Evolutionary conservation across 2,797 vertebrate species (phyloP), one percentile per base, ranked within the genome.

Genomic region (Cercopithecus diana): DNA sequence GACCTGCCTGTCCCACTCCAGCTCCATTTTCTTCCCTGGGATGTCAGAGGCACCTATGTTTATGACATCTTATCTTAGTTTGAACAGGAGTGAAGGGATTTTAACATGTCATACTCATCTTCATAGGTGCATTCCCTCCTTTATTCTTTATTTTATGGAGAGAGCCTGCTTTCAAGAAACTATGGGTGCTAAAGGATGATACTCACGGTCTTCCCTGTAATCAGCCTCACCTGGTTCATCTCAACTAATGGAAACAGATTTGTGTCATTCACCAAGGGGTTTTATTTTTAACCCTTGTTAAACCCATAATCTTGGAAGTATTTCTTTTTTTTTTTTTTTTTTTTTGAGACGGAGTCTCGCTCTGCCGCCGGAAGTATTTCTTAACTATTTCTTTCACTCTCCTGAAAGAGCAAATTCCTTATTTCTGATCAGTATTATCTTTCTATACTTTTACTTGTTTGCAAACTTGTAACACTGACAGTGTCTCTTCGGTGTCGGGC

Each of bases 341-440:
- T 45, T 45, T 45, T 45, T 43, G 43, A 45, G 43, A 11, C 43
- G 9, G 43, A 45, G 43, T 45, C 43, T 45, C 43, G 10, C 43
- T 45, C 10, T 92, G 41, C 41, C 7, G 41, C 41, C 41, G 14
- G 45, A 72, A 87, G 30, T 85, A 43, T 75, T 75, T 80, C 70
- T 92, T 91, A 39, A 73, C 61, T 92, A 24, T 86, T 64, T 57
- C 20, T 82, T 81, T 67, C n/a, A 52, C 26, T 89, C 61, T 96
- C 76, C 61, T 83, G 77, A 83, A 75, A 93, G 9, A 92, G 48
- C 20, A 48, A 76, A 55, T 94, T 70, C 33, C n/a, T 85, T 83
- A 52, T 87, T 96, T 96, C 81, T 94, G 33, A 93, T 72, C 45
- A 36, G 26, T 36, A 73, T 86, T 48, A 24, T 58, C 33, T 90